Base-by-base conservation (phyloP, 2,888 invertebrate species). In the Pasiphila rectangulata region DNA sequence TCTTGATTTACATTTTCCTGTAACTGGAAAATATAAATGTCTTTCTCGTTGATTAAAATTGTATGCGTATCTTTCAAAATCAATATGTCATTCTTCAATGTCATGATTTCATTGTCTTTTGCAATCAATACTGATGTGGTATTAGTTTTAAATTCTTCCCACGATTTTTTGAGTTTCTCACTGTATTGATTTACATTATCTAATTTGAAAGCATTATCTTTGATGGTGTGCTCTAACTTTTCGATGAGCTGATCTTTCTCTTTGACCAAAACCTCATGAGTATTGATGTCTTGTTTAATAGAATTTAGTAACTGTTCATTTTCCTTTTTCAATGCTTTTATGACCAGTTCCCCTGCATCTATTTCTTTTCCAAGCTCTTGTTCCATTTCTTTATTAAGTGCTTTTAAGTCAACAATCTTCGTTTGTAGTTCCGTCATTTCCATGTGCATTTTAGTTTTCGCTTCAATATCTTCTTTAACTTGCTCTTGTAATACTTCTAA, bases 241-340 rank as follows among this genome's bases (percentile, higher is more conserved):
- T 72, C 69, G 27, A 79, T 73, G 5, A 71, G 48, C 19, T 45
- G 50, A 40, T 76, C 69, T 46, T 79, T 79, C 46, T 75, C 76
- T 57, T 72, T 74, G 4, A 74, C 27, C 20, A 69, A 32, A 2
- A 65, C 34, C 59, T 74, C 75, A 51, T 72, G 69, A 23, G 56
- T 74, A 46, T 61, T 74, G 12, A 71, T 77, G 38, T 72, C 68
- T 53, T 74, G 67, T 60, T 78, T 69, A 30, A 76, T 66, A 1
- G 63, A 60, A 46, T 64, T 66, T n/a, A 69, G 73, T 47, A 79
- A 46, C 13, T 74, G 69, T 46, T 69, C 69, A 56, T 72, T 77
- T 58, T 78, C 75, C 48, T 64, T 66, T 53, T 70, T 63, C 29
- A 75, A 49, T 3, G 58, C 60, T 25, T 68, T 57, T 23, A 75